Conservation (phyloP, 2,888 invertebrate species). For the Aromia moschata region DNA sequence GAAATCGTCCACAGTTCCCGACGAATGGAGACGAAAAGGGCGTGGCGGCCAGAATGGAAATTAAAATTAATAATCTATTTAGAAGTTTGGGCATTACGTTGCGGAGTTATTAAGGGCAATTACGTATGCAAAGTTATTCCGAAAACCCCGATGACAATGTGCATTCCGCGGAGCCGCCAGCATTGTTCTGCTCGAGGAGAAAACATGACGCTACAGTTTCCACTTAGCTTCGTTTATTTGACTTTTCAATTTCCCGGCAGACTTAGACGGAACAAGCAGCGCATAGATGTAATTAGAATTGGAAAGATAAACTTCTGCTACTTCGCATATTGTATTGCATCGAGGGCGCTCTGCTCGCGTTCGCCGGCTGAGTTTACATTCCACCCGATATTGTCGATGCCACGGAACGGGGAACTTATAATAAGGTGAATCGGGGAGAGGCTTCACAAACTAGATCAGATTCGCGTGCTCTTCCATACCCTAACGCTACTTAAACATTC, state of each 20-base stretch:
- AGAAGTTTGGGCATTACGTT: constrained; percentile 47
- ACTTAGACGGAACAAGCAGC: constrained; percentile 25
- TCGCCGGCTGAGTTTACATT: constrained; percentile 1
- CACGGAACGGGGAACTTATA: too few relatives aligned
- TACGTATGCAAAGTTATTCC: constrained; percentile 51
- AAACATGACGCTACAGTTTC: constrained; percentile 46
- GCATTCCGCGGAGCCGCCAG: constrained; percentile 2
- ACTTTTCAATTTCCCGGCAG: constrained; percentile 44
- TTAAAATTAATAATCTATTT: constrained; percentile 49
- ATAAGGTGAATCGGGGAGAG: too few relatives aligned
- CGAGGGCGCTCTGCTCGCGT: background rate
- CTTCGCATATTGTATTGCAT: constrained; percentile 26
- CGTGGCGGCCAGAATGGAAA: too few relatives aligned
- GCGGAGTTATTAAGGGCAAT: constrained; percentile 44
- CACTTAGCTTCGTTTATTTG: constrained; percentile 48
- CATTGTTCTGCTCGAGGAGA: constrained; percentile 42
- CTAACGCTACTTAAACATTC: too few relatives aligned
- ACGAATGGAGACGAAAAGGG: too few relatives aligned
- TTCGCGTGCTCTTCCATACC: too few relatives aligned
- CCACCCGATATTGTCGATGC: constrained; percentile 14
- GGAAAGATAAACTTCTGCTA: constrained; percentile 32
- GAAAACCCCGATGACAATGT: constrained; percentile 30
- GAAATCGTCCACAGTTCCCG: too few relatives aligned
- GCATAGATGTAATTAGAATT: constrained; percentile 35
- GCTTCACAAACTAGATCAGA: too few relatives aligned